Evolutionary conservation across 1,140 invertebrate genomes (phyloP).

Genomic region (Telenomus remus): DNA sequence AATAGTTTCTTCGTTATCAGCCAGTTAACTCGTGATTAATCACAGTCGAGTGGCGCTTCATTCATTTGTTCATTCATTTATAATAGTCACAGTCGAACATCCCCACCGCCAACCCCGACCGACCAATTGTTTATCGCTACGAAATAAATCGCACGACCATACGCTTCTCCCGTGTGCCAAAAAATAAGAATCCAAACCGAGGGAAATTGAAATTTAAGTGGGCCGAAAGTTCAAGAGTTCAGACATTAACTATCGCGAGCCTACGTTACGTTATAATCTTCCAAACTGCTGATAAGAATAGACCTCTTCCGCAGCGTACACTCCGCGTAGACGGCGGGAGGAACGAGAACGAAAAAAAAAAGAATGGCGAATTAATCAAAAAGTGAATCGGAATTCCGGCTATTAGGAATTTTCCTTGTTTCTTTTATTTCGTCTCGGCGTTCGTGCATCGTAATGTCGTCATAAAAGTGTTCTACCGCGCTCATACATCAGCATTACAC

Average conservation of each 20-base stretch:
- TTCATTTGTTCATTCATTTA: constrained; percentile 26
- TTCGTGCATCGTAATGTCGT: constrained; percentile 30
- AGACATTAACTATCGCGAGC: constrained; percentile 18
- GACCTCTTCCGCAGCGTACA: neutral
- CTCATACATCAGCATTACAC: constrained; percentile 50
- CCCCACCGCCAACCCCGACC: neutral
- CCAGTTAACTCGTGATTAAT: constrained; percentile 46
- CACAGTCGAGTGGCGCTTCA: constrained; percentile 16
- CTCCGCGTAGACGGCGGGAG: neutral
- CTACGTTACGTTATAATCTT: constrained; percentile 38
- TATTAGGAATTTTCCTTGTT: neutral
- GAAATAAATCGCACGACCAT: too few relatives aligned
- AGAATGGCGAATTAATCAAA: neutral
- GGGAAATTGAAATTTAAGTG: constrained; percentile 36
- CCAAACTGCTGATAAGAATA: constrained; percentile 40
- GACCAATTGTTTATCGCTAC: constrained; percentile 3
- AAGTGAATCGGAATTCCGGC: too few relatives aligned
- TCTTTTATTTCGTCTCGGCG: neutral
- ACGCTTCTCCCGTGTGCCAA: too few relatives aligned
- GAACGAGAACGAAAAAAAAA: neutral
- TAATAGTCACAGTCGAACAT: constrained; percentile 10
- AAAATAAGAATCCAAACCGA: too few relatives aligned
- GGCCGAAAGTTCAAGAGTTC: constrained; percentile 54
- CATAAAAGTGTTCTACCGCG: constrained; percentile 39
- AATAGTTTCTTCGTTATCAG: constrained; percentile 46